Percentiles rank a stretch among this genome's conserved stretches.
phyloP scores from a whole-genome alignment of 2,113 vertebrate genomes.

The Oreochromis spilurus region DNA sequence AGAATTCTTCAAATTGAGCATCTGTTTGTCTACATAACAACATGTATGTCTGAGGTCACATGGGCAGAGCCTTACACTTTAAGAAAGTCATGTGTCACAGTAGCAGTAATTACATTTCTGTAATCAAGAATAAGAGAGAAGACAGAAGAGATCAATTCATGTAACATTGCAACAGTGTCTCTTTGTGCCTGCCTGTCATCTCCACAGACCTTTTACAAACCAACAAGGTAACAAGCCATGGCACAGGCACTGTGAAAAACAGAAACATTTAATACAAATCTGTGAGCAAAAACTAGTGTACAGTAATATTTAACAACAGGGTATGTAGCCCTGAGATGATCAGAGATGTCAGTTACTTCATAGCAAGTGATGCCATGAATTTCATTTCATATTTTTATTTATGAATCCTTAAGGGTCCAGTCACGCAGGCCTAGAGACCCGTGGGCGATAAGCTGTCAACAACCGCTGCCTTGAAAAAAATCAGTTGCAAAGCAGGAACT shows the following conservation, averaged over 20 bases:
- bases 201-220: not conserved
- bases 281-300: not conserved
- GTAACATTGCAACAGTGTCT: not conserved
- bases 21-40: not conserved
- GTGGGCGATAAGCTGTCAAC: not conserved
- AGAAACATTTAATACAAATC: not conserved
- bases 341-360: not conserved
- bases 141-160: not conserved
- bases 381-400: not conserved
- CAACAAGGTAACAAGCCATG: not conserved
- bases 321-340: not conserved
- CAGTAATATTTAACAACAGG: not conserved
- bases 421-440: fast-evolving
- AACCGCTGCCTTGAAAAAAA: fast-evolving
- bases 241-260: not conserved
- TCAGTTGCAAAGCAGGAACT: not conserved
- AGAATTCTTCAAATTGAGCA: fast-evolving
- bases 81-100: not conserved
- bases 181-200: not conserved
- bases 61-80: not conserved
- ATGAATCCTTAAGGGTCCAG: not conserved
- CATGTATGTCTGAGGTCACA: not conserved
- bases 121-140: not conserved
- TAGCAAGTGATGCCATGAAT: not conserved
- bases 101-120: not conserved